Conservation (phyloP, 2,888 invertebrate species). For the Auanema freiburgensis region DNA sequence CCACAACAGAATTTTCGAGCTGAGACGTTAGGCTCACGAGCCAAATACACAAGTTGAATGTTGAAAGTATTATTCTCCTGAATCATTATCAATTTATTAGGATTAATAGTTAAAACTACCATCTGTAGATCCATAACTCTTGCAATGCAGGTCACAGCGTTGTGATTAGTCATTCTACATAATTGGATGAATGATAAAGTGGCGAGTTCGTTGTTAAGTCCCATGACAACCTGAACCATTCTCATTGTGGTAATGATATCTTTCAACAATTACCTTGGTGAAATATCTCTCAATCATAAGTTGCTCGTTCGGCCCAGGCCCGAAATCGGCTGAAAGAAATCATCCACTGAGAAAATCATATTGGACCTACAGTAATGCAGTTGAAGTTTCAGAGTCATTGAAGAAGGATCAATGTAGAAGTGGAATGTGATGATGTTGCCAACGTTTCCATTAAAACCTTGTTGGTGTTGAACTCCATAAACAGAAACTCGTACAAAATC, state of each 20-base stretch:
- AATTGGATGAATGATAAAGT: slow-evolving; percentile 9
- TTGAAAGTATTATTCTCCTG: not conserved
- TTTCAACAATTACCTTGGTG: not conserved
- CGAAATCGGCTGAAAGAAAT: not conserved
- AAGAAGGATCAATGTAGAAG: slow-evolving; percentile 7
- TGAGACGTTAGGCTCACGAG: not conserved
- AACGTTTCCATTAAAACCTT: not conserved
- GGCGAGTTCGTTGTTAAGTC: slow-evolving; percentile 6
- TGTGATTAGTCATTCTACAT: not conserved
- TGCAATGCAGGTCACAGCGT: not conserved
- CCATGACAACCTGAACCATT: not conserved
- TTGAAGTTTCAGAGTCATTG: slow-evolving; percentile 1
- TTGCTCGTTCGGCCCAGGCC: not conserved
- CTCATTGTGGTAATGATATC: not conserved
- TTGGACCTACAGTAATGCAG: slow-evolving; percentile 7
- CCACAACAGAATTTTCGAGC: slow-evolving; percentile 7
- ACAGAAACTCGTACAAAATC: too few relatives aligned
- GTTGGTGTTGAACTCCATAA: not conserved
- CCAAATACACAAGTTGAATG: slow-evolving; percentile 6
- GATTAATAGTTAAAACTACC: too few relatives aligned
- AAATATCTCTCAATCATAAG: slow-evolving; percentile 7
- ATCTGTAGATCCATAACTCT: not conserved
- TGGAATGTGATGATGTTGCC: slow-evolving; percentile 1
- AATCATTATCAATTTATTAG: too few relatives aligned
- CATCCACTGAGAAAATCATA: not conserved